phyloP scores from a whole-genome alignment of 2,797 vertebrate genomes.

The Cryptoprocta ferox region DNA sequence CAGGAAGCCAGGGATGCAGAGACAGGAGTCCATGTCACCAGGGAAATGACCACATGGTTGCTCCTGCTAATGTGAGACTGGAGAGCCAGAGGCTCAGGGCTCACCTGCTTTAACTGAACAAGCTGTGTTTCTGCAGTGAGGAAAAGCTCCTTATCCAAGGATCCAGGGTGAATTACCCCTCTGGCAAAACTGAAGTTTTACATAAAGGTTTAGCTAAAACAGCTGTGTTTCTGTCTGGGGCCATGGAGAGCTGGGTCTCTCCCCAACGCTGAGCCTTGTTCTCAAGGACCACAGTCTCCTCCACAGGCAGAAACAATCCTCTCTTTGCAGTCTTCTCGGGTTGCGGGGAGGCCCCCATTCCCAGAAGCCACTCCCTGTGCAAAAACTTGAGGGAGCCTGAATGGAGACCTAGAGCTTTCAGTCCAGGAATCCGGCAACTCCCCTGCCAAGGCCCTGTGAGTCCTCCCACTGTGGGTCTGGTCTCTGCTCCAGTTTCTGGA shows the following conservation, averaged over 20 bases:
- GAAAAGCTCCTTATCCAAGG: background rate
- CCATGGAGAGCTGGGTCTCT: background rate
- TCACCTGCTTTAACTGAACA: background rate
- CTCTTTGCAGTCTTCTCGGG: background rate
- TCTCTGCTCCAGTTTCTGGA: background rate
- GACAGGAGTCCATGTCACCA: background rate
- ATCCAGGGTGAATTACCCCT: background rate
- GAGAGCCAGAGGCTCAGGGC: background rate
- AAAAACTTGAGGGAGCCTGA: background rate
- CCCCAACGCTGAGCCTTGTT: background rate
- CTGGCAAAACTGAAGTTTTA: constrained; percentile 14
- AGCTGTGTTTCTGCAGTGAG: background rate
- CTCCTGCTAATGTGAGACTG: background rate
- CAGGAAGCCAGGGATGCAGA: background rate
- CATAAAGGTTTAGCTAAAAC: background rate
- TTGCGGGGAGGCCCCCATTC: background rate
- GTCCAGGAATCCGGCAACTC: background rate
- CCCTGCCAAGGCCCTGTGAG: background rate
- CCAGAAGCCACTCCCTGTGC: background rate
- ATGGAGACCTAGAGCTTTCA: background rate
- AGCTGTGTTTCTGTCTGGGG: background rate
- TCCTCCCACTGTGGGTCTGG: background rate
- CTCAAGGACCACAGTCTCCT: background rate
- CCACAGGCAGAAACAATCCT: background rate
- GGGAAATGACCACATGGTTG: background rate